A percentile compares a stretch with the other conserved stretches of the same genome.
These are phyloP conservation scores for Acrobeloides nanus DNA, from an alignment of 2,888 invertebrate genomes.

Conservation along the genomic window DNA sequence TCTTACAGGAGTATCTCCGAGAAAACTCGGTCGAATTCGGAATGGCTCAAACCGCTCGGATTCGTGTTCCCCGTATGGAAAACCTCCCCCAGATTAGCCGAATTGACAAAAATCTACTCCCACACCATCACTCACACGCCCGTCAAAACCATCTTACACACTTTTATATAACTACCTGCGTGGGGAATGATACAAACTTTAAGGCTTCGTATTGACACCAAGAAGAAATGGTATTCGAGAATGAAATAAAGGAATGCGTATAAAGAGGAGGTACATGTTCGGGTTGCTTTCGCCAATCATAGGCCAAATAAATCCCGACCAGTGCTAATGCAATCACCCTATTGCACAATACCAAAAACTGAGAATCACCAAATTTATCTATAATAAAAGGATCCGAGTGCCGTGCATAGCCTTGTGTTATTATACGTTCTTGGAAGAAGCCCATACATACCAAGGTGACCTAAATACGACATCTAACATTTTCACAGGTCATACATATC, in stretches of 20 bases:
- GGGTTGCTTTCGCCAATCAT: constrained; percentile 57
- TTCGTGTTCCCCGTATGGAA: too few species aligned
- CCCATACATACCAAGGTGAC: constrained; percentile 77
- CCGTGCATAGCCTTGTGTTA: constrained; percentile 65
- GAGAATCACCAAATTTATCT: constrained; percentile 79
- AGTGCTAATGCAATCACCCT: constrained; percentile 66
- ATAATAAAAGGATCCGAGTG: constrained; percentile 22
- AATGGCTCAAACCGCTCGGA: too few species aligned
- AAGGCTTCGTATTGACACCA: constrained; percentile 99
- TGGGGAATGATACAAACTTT: constrained; percentile 94
- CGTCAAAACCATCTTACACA: too few species aligned
- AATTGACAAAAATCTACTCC: background rate
- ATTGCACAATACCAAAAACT: constrained; percentile 92
- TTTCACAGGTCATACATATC: too few species aligned
- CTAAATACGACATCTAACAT: constrained; percentile 63
- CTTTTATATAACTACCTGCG: constrained; percentile 68
- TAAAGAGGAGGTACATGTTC: constrained; percentile 78
- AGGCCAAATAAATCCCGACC: constrained; percentile 52
- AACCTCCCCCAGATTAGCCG: too few species aligned
- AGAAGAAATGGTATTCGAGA: constrained; percentile 93
- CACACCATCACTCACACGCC: too few species aligned
- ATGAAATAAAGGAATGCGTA: constrained; percentile 87
- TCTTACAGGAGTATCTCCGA: too few species aligned
- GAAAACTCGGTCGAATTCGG: too few species aligned
- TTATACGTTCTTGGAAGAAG: constrained; percentile 90